phyloP scores from a whole-genome alignment of 2,797 vertebrate species.

The Mastacembelus armatus region DNA sequence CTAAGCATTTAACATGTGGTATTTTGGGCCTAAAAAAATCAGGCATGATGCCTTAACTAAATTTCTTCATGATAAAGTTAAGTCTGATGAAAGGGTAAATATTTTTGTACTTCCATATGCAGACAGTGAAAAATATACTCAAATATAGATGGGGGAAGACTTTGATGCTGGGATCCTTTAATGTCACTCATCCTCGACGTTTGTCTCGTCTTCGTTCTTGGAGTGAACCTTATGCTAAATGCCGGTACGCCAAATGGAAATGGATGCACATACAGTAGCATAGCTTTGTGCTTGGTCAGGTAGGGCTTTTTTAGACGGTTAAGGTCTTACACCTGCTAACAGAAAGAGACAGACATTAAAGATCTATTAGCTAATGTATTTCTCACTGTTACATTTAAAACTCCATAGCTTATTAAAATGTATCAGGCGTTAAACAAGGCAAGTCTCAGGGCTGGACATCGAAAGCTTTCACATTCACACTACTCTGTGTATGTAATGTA shows the following conservation, averaged over 20 bases:
- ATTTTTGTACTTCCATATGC: conserved; percentile 39
- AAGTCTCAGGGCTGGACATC: too few relatives aligned
- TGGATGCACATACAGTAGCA: conserved; percentile 83
- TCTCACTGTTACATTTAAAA: conserved; percentile 1
- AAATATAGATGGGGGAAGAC: conserved; percentile 75
- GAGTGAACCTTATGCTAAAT: conserved; percentile 14
- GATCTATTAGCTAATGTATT: conserved; percentile 5
- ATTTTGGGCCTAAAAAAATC: conserved; percentile 3
- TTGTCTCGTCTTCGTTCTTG: conserved; percentile 9
- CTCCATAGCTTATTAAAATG: conserved; percentile 2
- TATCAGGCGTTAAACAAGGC: background rate
- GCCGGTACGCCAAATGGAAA: conserved; percentile 66
- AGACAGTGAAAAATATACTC: conserved; percentile 83
- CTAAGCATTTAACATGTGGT: conserved; percentile 14
- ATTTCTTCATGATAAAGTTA: conserved; percentile 21
- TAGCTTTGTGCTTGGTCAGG: conserved; percentile 81
- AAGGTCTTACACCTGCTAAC: conserved; percentile 85
- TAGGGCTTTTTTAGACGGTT: conserved; percentile 69
- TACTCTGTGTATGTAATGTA: background rate
- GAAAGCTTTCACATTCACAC: background rate
- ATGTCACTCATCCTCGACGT: conserved; percentile 14
- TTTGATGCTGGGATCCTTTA: conserved; percentile 65
- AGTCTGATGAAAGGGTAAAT: conserved; percentile 4
- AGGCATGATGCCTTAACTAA: background rate
- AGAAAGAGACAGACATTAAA: conserved; percentile 41